Conservation (phyloP, 2,888 invertebrate species). For the Chrysomela aeneicollis region DNA sequence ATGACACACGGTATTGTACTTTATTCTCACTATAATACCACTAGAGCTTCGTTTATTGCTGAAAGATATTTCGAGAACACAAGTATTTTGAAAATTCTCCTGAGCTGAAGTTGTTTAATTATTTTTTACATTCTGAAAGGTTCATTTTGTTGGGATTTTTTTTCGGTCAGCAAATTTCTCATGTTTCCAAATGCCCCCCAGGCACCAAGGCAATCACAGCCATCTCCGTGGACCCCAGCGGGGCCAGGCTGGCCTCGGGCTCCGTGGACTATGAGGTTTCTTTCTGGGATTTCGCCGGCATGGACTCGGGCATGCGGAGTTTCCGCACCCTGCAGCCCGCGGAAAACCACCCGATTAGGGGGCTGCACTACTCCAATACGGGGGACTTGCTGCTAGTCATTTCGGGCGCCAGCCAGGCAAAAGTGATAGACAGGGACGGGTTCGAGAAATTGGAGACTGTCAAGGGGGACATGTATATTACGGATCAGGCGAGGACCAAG, state of each 20-base stretch:
- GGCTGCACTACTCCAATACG: constrained; percentile 89
- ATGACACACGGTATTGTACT: constrained; percentile 24
- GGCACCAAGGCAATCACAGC: constrained; percentile 91
- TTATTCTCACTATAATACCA: too few relatives aligned
- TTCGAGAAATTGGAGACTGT: constrained; percentile 92
- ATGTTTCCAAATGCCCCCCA: constrained; percentile 65
- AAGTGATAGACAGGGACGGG: constrained; percentile 88
- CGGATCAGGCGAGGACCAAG: constrained; percentile 89
- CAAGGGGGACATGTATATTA: constrained; percentile 84
- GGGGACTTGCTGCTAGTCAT: constrained; percentile 94
- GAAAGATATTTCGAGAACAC: too few relatives aligned
- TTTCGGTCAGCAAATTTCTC: too few relatives aligned
- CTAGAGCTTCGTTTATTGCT: too few relatives aligned
- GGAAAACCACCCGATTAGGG: constrained; percentile 92
- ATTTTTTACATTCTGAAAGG: too few relatives aligned
- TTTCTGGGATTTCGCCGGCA: constrained; percentile 99
- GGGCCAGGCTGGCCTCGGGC: constrained; percentile 80
- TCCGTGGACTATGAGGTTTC: constrained; percentile 96
- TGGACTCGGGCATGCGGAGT: constrained; percentile 91
- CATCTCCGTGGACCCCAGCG: constrained; percentile 91
- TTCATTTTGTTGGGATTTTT: too few relatives aligned
- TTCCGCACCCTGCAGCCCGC: constrained; percentile 95
- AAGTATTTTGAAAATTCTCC: too few relatives aligned
- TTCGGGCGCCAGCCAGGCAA: constrained; percentile 91
- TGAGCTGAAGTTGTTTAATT: too few relatives aligned